phyloP scores from a whole-genome alignment of 2,113 vertebrate species.

The Sinocyclocheilus anshuiensis region DNA sequence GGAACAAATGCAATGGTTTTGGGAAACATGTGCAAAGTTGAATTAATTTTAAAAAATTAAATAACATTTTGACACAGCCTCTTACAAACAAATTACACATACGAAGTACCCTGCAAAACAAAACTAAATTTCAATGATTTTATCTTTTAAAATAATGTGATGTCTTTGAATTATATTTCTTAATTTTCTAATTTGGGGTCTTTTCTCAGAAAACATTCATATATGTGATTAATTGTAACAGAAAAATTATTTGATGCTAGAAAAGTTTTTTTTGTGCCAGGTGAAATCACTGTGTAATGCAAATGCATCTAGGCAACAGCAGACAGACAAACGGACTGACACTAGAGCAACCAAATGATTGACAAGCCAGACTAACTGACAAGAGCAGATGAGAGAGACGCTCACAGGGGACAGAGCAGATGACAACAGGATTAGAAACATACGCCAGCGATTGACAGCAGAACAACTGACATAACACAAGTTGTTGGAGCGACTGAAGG shows the following conservation, averaged over 20 bases:
- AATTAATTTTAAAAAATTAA: too few relatives aligned
- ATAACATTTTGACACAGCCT: too few relatives aligned
- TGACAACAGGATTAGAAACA: conserved; percentile 24
- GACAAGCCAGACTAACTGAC: conserved; percentile 14
- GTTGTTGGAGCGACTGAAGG: background rate
- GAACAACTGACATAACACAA: background rate
- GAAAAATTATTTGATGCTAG: background rate
- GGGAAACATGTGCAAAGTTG: too few relatives aligned
- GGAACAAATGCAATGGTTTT: too few relatives aligned
- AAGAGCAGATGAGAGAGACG: background rate
- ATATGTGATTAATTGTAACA: background rate
- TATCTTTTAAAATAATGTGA: background rate
- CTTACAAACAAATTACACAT: too few relatives aligned
- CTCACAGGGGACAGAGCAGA: background rate
- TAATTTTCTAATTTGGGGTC: background rate
- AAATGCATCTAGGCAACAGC: background rate
- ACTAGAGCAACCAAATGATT: background rate
- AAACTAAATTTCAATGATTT: background rate
- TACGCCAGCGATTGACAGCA: background rate
- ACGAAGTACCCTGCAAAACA: too few relatives aligned
- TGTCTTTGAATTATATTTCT: background rate
- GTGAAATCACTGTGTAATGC: background rate
- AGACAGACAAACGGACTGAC: background rate
- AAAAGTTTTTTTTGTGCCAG: background rate
- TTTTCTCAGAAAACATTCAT: background rate